Evolutionary conservation across 2,888 invertebrate species (phyloP).

Genomic region (Pharmacophagus antenor): DNA sequence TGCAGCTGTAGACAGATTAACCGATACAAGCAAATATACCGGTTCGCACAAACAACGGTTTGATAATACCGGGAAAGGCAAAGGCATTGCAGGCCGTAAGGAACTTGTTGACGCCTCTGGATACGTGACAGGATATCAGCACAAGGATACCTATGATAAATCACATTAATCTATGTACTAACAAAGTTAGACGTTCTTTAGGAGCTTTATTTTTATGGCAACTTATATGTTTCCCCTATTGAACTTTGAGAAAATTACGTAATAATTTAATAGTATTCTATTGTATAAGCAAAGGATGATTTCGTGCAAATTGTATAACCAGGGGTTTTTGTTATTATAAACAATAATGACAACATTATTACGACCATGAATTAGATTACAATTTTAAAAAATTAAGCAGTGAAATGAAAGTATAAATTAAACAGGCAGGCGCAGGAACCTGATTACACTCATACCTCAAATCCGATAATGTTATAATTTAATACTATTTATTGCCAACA

Average conservation of each 20-base stretch:
- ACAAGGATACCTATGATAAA: slow-evolving; percentile 88
- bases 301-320: not conserved
- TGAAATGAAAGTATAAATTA: not conserved
- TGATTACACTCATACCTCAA: no score
- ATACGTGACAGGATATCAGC: slow-evolving; percentile 92
- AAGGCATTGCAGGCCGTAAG: slow-evolving; percentile 91
- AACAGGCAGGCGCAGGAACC: no score
- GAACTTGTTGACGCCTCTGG: slow-evolving; percentile 87
- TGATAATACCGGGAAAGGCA: slow-evolving; percentile 91
- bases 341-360: not conserved
- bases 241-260: not conserved
- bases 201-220: not conserved
- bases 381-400: not conserved
- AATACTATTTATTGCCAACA: no score
- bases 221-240: not conserved
- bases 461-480: no score
- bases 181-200: not conserved
- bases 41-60: slow-evolving; percentile 93
- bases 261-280: not conserved
- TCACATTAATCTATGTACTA: slow-evolving; percentile 39
- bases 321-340: not conserved
- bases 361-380: not conserved
- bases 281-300: not conserved
- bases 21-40: slow-evolving; percentile 93
- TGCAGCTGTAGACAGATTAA: slow-evolving; percentile 86